phyloP scores from a whole-genome alignment of 2,797 vertebrate genomes.

The Morelia viridis region DNA sequence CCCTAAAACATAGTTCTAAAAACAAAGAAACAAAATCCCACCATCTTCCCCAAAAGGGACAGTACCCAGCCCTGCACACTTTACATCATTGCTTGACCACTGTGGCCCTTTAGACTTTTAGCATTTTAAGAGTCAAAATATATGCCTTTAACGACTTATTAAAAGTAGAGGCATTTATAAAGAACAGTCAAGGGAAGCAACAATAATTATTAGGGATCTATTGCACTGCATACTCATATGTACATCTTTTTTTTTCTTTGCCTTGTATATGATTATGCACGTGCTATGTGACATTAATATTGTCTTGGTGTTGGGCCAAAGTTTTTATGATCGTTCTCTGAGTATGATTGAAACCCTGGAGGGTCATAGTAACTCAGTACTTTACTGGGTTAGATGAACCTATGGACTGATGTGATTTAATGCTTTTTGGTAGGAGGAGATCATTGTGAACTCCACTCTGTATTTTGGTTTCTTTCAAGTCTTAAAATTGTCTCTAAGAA shows the following conservation, averaged over 20 bases:
- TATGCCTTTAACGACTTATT: neutral
- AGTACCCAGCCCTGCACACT: neutral
- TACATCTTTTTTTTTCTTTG: neutral
- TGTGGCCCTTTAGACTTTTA: neutral
- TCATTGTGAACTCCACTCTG: neutral
- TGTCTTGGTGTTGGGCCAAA: neutral
- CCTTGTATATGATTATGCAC: neutral
- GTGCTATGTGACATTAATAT: neutral
- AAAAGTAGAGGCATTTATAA: neutral
- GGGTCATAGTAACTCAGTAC: neutral
- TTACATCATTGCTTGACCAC: neutral
- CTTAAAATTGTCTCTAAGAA: neutral
- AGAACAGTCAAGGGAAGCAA: neutral
- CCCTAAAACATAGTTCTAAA: neutral
- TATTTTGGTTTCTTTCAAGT: neutral
- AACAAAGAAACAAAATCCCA: neutral
- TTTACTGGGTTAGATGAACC: neutral
- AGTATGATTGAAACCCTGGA: neutral
- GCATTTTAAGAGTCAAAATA: conserved; percentile 11
- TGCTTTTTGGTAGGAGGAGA: neutral
- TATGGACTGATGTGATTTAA: neutral
- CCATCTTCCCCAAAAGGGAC: neutral
- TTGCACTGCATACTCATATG: neutral
- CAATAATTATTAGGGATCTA: neutral
- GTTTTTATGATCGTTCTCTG: neutral